These are phyloP conservation scores for Halocynthia aurantium DNA, from an alignment of 23 tunicate species.

Conservation along the genomic window DNA sequence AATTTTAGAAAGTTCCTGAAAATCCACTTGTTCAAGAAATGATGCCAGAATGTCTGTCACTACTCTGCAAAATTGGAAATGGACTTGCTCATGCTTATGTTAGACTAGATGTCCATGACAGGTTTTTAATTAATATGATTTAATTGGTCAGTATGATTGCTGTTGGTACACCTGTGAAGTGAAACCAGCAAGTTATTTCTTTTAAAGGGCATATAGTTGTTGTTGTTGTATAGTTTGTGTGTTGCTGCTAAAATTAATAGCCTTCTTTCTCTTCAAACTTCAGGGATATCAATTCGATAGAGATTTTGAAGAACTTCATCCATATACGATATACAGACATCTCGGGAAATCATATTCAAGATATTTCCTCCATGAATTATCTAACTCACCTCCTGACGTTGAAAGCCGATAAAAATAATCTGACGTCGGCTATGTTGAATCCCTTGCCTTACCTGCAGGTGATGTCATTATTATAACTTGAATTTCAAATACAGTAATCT, in stretches of 20 bases:
- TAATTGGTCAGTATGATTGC: too few species aligned
- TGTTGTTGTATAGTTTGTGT: too few species aligned
- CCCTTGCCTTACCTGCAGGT: constrained; percentile 75
- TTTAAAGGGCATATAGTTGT: too few species aligned
- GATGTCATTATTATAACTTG: not conserved
- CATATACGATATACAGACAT: constrained; percentile 83
- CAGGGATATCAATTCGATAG: constrained; percentile 73
- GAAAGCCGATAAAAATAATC: constrained; percentile 79
- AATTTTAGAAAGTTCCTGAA: constrained; percentile 49
- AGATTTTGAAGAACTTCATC: constrained; percentile 55
- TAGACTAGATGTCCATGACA: constrained; percentile 58
- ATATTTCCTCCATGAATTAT: constrained; percentile 55
- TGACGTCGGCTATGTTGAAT: constrained; percentile 50
- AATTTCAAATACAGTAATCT: too few species aligned
- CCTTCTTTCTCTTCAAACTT: not conserved
- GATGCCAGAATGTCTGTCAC: constrained; percentile 81
- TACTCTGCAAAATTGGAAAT: constrained; percentile 88
- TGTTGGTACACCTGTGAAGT: too few species aligned
- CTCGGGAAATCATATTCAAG: constrained; percentile 56
- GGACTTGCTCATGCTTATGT: constrained; percentile 93
- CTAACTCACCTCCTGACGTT: constrained; percentile 58
- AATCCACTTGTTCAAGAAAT: constrained; percentile 85
- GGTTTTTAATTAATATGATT: constrained; percentile 4
- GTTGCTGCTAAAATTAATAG: not conserved
- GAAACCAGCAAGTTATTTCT: too few species aligned